phyloP scores from a whole-genome alignment of 2,888 invertebrate species.

The Melanostoma mellinum region DNA sequence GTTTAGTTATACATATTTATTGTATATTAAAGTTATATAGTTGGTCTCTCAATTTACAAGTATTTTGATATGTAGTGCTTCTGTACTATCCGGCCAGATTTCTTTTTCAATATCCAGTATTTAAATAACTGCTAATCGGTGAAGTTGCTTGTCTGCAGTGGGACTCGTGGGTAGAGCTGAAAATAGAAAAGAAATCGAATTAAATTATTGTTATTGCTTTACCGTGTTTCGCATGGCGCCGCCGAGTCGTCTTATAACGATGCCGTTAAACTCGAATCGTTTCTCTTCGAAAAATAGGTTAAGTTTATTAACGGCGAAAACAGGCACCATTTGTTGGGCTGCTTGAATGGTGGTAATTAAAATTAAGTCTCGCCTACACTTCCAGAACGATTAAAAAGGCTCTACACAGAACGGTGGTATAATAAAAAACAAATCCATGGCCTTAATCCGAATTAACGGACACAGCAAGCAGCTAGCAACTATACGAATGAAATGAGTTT shows the following conservation, averaged over 20 bases:
- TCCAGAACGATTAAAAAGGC: background rate
- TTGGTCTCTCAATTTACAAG: slow-evolving; percentile 77
- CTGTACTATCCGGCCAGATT: slow-evolving; percentile 81
- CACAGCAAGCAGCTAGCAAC: background rate
- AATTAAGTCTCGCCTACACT: background rate
- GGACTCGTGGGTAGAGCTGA: slow-evolving; percentile 86
- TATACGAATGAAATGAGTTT: slow-evolving; percentile 38
- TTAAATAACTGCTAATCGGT: slow-evolving; percentile 82
- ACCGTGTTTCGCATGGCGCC: too few species aligned
- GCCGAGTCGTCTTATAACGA: too few species aligned
- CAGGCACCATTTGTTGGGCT: too few species aligned
- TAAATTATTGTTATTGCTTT: background rate
- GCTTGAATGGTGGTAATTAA: background rate
- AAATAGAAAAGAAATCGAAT: slow-evolving; percentile 77
- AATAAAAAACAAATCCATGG: slow-evolving; percentile 25
- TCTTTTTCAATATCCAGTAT: slow-evolving; percentile 80
- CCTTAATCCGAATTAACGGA: slow-evolving; percentile 45
- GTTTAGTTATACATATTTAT: background rate
- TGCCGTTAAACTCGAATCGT: too few species aligned
- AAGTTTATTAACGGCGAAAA: too few species aligned
- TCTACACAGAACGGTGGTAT: background rate
- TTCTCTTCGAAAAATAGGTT: too few species aligned
- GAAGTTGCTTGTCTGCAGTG: slow-evolving; percentile 83
- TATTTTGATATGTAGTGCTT: slow-evolving; percentile 82
- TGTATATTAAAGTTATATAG: slow-evolving; percentile 51